Evolutionary conservation across 2,888 invertebrate species (phyloP), one percentile per base, ranked within the genome.

Genomic region (Aromia moschata): DNA sequence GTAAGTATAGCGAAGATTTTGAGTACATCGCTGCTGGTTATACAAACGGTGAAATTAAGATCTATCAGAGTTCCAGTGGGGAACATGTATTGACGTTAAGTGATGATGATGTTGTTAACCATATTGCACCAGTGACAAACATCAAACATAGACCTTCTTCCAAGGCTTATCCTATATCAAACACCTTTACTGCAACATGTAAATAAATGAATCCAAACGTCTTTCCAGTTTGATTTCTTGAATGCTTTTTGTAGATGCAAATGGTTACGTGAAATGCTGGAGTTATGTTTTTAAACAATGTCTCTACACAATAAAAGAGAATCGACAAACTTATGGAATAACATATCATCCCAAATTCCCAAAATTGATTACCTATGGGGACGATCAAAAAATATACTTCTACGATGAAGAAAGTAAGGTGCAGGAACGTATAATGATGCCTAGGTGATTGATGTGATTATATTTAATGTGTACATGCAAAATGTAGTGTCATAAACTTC

Each of bases 321-420:
- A 86, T 62, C 80, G 89, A 18, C 88, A 89, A 78, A 86, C 85
- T 0, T 82, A 87, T 57, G 88, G 89, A 2, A 71, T 89, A 44
- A 82, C 82, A 40, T 89, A 87, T 70, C 87, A 88, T 74, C 85
- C 86, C 16, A 81, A 83, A 9, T 80, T 84, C 58, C 84, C 83
- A 10, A 84, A 84, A 69, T 84, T 85, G 60, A 79, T 84, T 1
- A 87, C 89, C 0, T 86, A 85, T 55, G 89, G 89, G 0, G 87
- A 87, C 68, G 87, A 89, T 72, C 81, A 84, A 12, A 86, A 83
- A 72, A 77, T 90, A 33, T 84, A 84, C 69, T 83, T 89, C 75
- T 90, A 89, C 72, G 88, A 90, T 68, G 88, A 88, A 77, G 89
- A 89, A 79, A 87, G 85, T 10, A 85, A 84, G 73, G 85, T 84